Base-by-base conservation (phyloP, 2,888 invertebrate genomes). In the Eudasyphora cyanicolor region DNA sequence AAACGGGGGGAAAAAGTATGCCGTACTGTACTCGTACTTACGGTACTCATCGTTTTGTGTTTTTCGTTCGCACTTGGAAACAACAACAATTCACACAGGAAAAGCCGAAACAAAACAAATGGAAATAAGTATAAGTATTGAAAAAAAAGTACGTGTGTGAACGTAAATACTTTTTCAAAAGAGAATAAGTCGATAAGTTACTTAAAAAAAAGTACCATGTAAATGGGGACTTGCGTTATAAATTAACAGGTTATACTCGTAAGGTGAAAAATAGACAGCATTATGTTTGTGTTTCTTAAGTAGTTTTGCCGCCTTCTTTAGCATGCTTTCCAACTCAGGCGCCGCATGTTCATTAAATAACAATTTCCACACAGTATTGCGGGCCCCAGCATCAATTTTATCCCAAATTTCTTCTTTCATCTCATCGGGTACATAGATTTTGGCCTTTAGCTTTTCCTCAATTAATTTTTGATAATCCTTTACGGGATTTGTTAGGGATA, bases 281-380 rank as follows among this genome's bases (percentile, higher is more conserved):
- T 88, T 85, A 0, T 94, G 94, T 70, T 82, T 85, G n/a, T 82
- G 32, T 7, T 64, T 73, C n/a, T 70, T 64, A 51, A 85, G 35
- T 2, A 79, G 57, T 0, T 29, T 29, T 0, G 78, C 84, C 1
- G 73, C 64, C 88, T 5, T 76, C 85, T n/a, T n/a, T n/a, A n/a
- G n/a, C n/a, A n/a, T n/a, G n/a, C n/a, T n/a, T n/a, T 29, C 87
- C 84, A 4, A 85, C 1, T 86, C 64, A 0, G 60, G 84, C 75
- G 89, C 89, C 3, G 85, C 35, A n/a, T 60, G 7, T 24, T 21
- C 27, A 2, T 54, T 76, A 62, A 90, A 91, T 1, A 90, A 17
- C 3, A 91, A 75, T 17, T 84, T 81, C 90, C 90, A 91, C 32
- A 91, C 85, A 73, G 85, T 76, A 12, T 89, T 86, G 51, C 87